Evolutionary conservation across 2,113 vertebrate species (phyloP).

Genomic region (Thamnophis sirtalis): DNA sequence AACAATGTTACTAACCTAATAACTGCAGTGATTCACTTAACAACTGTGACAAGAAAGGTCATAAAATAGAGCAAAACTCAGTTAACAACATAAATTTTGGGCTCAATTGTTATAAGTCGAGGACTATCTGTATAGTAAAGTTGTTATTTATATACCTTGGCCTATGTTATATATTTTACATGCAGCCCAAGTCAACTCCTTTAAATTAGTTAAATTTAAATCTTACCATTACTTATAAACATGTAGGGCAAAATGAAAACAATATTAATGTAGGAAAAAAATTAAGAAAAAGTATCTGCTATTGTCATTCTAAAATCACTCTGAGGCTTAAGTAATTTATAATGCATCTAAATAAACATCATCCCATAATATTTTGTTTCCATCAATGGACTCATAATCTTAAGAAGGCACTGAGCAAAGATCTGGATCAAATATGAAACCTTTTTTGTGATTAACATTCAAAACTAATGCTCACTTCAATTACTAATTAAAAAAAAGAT

Average conservation of each 20-base stretch:
- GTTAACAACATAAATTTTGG: background rate
- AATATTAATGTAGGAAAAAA: background rate
- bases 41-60: background rate
- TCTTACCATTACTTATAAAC: background rate
- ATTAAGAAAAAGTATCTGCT: background rate
- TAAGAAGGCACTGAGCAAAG: background rate
- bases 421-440: slow-evolving; percentile 28
- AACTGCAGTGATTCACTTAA: background rate
- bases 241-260: background rate
- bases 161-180: background rate
- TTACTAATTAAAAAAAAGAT: slow-evolving; percentile 39
- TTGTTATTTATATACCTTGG: background rate
- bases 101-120: background rate
- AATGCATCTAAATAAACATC: background rate
- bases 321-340: background rate
- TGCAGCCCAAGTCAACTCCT: background rate
- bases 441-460: background rate
- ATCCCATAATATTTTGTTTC: background rate
- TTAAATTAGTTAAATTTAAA: background rate
- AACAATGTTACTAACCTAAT: background rate
- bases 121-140: background rate
- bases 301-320: background rate
- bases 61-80: background rate
- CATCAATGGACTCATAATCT: background rate
- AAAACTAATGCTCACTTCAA: background rate